Conservation (phyloP, 2,797 vertebrate genomes). For the Champsocephalus esox region DNA sequence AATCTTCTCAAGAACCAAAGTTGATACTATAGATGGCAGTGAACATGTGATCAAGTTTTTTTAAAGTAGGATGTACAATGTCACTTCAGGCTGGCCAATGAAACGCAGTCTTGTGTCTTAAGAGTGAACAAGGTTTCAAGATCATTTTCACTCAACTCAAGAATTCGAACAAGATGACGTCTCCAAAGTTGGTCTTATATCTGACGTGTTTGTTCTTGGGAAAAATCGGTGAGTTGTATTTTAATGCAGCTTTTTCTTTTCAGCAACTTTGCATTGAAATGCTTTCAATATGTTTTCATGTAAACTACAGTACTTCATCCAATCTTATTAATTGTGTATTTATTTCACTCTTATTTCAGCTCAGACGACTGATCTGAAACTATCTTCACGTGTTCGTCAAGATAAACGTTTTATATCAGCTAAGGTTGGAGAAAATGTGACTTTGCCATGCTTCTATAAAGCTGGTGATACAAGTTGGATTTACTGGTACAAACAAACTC, state of each 20-base stretch:
- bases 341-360: background rate
- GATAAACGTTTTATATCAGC: background rate
- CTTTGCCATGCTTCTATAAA: too few relatives aligned
- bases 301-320: background rate
- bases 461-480: too few relatives aligned
- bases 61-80: background rate
- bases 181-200: slow-evolving; percentile 20
- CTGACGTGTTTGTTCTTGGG: slow-evolving; percentile 21
- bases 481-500: too few relatives aligned
- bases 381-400: background rate
- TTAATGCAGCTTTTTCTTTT: background rate
- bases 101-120: slow-evolving; percentile 1
- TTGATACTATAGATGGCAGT: background rate
- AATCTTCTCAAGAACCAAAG: background rate
- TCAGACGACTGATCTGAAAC: background rate
- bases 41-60: background rate
- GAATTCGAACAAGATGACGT: slow-evolving; percentile 1
- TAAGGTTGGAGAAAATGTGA: too few relatives aligned
- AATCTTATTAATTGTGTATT: background rate
- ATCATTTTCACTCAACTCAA: background rate
- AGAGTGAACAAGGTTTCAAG: background rate
- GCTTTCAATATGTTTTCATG: background rate
- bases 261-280: background rate
- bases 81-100: slow-evolving; percentile 9
- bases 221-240: slow-evolving; percentile 32